Conservation (phyloP, 92 coral and sea anemone species). For the Muricea muricata region DNA sequence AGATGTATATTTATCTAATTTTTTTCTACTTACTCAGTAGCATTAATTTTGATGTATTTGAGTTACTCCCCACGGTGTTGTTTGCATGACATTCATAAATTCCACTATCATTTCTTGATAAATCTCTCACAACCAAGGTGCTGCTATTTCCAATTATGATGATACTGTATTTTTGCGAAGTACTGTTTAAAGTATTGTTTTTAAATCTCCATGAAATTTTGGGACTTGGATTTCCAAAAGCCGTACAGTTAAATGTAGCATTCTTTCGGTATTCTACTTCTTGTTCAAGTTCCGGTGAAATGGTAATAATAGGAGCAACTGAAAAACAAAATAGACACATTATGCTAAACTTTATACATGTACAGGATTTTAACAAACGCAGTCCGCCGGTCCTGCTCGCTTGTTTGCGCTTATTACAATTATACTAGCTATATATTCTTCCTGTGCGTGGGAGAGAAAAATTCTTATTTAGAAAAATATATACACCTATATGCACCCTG, state of each 20-base stretch:
- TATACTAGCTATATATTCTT: too few species aligned
- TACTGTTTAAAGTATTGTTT: not conserved
- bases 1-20: not conserved
- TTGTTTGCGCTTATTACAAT: too few species aligned
- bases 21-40: slow-evolving; percentile 11
- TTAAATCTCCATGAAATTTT: not conserved
- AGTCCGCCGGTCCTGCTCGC: too few species aligned
- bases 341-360: too few species aligned
- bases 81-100: too few species aligned
- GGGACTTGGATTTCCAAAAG: not conserved
- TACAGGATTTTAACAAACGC: too few species aligned
- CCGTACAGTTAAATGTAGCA: not conserved
- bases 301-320: not conserved
- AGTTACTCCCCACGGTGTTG: not conserved
- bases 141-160: not conserved
- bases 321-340: not conserved
- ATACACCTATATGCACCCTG: too few species aligned
- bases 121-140: not conserved
- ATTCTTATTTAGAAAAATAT: too few species aligned
- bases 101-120: slow-evolving; percentile 7
- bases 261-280: not conserved
- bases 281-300: not conserved
- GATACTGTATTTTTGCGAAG: not conserved
- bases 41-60: not conserved
- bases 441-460: too few species aligned